A percentile compares a stretch with the other conserved stretches of the same genome.
phyloP scores from a whole-genome alignment of 2,888 invertebrate species.

The Toxonevra muliebris region DNA sequence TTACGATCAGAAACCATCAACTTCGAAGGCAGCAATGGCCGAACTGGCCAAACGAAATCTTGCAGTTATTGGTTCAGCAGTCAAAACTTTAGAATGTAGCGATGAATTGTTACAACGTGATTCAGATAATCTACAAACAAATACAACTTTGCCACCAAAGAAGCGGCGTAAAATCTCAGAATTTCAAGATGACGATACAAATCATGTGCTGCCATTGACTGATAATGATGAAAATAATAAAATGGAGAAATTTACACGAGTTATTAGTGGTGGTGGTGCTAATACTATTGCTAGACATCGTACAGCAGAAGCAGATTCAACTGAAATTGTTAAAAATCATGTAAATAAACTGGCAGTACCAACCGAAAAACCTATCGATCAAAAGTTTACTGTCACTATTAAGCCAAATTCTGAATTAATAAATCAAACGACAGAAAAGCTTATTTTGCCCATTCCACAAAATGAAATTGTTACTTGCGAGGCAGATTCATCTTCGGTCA shows the following conservation, averaged over 20 bases:
- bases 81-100: not conserved
- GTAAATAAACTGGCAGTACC: no score
- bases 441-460: constrained; percentile 2
- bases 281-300: not conserved
- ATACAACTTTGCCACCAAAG: constrained; percentile 19
- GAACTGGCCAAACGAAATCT: constrained; percentile 2
- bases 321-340: not conserved
- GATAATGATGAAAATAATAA: constrained; percentile 15
- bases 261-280: not conserved
- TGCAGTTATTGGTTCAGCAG: not conserved
- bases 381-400: not conserved
- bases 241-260: not conserved
- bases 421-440: not conserved
- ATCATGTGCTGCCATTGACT: not conserved
- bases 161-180: constrained; percentile 31
- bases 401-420: not conserved
- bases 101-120: not conserved
- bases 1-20: constrained; percentile 4
- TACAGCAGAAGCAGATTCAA: not conserved
- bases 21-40: constrained; percentile 5
- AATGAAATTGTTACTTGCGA: constrained; percentile 14
- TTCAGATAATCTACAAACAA: not conserved
- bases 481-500: constrained; percentile 7
- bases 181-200: constrained; percentile 24
- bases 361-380: not conserved